phyloP scores from a whole-genome alignment of 2,113 vertebrate species.

The Tragelaphus buxtoni region DNA sequence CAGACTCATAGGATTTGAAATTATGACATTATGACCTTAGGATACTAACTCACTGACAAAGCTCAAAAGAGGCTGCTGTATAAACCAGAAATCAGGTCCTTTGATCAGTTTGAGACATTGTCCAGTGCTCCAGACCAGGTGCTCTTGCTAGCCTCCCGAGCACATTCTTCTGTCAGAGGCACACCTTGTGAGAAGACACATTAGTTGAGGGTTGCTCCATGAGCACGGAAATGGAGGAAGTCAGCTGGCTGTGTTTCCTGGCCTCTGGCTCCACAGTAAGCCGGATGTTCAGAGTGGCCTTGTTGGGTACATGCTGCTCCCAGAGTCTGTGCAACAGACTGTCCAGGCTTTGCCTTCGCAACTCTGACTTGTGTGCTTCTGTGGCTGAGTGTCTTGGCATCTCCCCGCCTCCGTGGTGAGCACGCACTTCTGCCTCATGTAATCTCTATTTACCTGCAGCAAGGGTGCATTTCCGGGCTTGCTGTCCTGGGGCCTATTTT shows the following conservation, averaged over 20 bases:
- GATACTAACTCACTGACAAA: neutral
- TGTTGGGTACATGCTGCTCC: neutral
- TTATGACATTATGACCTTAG: neutral
- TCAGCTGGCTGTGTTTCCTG: neutral
- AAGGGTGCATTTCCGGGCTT: neutral
- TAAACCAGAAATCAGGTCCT: neutral
- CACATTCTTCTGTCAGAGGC: neutral
- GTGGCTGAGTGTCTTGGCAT: too few relatives aligned
- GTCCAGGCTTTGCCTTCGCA: neutral
- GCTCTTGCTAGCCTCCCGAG: neutral
- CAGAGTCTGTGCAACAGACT: neutral
- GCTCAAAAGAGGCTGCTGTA: neutral
- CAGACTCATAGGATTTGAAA: neutral
- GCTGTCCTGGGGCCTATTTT: neutral
- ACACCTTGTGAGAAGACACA: neutral
- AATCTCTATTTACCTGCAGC: neutral
- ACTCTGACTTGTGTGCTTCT: neutral
- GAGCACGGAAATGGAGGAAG: fast-evolving
- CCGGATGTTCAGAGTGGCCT: neutral
- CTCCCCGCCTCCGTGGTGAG: fast-evolving
- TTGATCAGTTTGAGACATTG: neutral
- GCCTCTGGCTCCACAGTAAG: fast-evolving
- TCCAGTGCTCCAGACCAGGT: neutral
- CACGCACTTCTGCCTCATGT: fast-evolving
- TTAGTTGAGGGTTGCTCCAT: neutral